Conservation (phyloP, 1,140 invertebrate genomes). For the Apis dorsata region DNA sequence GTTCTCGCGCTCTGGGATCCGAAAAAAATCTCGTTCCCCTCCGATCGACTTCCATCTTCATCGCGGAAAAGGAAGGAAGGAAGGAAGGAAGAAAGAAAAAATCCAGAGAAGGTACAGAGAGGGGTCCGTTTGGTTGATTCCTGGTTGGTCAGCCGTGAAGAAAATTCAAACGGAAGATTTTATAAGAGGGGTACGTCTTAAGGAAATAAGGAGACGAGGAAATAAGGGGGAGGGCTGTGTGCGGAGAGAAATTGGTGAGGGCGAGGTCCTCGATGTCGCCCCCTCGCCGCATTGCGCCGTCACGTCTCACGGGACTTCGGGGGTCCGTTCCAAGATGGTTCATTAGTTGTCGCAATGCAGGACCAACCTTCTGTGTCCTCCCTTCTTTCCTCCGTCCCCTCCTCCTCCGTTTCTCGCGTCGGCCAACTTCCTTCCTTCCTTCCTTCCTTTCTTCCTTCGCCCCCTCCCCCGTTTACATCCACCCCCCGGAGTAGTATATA, state of each 20-base stretch:
- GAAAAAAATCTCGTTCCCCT: conserved; percentile 30
- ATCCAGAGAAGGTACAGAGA: not conserved
- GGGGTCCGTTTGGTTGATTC: conserved; percentile 11
- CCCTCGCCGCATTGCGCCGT: conserved; percentile 78
- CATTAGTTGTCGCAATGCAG: conserved; percentile 81
- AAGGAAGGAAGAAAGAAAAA: conserved; percentile 7
- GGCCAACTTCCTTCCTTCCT: not conserved
- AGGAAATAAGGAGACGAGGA: conserved; percentile 49
- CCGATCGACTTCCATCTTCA: conserved; percentile 32
- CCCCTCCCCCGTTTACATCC: conserved; percentile 42
- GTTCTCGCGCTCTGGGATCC: conserved; percentile 3
- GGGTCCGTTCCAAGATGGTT: conserved; percentile 78
- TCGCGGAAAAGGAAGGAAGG: conserved; percentile 5
- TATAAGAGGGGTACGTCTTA: conserved; percentile 49
- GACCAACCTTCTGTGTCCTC: conserved; percentile 62
- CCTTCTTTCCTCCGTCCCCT: conserved; percentile 6
- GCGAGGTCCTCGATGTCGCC: conserved; percentile 51
- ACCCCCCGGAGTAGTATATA: conserved; percentile 65
- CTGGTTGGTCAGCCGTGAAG: conserved; percentile 54
- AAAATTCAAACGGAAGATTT: conserved; percentile 66
- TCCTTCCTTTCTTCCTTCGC: conserved; percentile 1
- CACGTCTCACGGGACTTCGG: conserved; percentile 77
- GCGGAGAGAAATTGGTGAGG: conserved; percentile 63
- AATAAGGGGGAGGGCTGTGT: conserved; percentile 8
- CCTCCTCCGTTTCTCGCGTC: not conserved